These are phyloP conservation scores for Cremastinae sp. DNA, from an alignment of 2,888 invertebrate genomes.

Conservation along the genomic window DNA sequence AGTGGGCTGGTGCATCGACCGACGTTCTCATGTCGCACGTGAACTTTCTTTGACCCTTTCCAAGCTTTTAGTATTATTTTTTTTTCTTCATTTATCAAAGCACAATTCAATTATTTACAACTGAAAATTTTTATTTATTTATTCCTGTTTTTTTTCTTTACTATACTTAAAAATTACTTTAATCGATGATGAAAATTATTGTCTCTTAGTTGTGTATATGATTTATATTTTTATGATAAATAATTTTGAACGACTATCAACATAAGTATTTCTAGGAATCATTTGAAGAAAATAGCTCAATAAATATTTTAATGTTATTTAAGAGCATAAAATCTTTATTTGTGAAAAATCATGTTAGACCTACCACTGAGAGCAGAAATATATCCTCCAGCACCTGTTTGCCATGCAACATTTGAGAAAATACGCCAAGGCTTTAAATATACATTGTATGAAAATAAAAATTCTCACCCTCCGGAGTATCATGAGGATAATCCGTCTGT, in stretches of 20 bases:
- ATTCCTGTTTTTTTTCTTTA: too few relatives aligned
- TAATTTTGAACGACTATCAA: too few relatives aligned
- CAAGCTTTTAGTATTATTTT: neutral
- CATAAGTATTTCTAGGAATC: too few relatives aligned
- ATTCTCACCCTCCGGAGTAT: constrained; percentile 50
- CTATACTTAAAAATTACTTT: too few relatives aligned
- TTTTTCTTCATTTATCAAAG: too few relatives aligned
- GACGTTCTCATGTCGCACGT: constrained; percentile 49
- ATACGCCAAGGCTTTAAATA: constrained; percentile 1
- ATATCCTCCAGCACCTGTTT: constrained; percentile 30
- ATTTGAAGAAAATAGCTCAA: neutral
- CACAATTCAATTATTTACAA: too few relatives aligned
- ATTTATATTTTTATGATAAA: too few relatives aligned
- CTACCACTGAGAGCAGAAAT: constrained; percentile 1
- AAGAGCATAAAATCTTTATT: constrained; percentile 8
- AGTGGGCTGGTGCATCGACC: constrained; percentile 78
- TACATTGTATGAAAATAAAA: constrained; percentile 20
- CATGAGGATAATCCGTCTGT: constrained; percentile 47
- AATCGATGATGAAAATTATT: neutral
- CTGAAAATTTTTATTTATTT: too few relatives aligned
- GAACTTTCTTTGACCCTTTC: constrained; percentile 31
- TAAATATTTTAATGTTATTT: too few relatives aligned
- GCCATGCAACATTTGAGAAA: constrained; percentile 22
- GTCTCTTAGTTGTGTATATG: too few relatives aligned
- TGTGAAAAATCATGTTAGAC: constrained; percentile 4